Conservation (phyloP, 1,140 invertebrate genomes). For the Anastrepha obliqua region DNA sequence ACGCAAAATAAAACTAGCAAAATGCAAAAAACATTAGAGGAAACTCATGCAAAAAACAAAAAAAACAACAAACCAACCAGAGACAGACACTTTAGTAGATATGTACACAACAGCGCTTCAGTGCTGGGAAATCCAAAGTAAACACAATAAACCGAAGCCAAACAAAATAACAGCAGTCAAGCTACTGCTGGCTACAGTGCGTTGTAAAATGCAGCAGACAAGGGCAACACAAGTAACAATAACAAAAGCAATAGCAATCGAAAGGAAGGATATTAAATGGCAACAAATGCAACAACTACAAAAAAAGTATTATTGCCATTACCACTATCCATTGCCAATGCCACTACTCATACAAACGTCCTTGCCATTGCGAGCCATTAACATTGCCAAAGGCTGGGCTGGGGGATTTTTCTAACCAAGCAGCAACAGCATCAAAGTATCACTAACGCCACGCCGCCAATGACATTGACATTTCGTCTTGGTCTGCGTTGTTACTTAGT, state of each 20-base stretch:
- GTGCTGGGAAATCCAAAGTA: slow-evolving; percentile 36
- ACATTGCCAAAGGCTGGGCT: background rate
- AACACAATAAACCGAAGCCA: slow-evolving; percentile 46
- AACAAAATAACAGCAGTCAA: slow-evolving; percentile 8
- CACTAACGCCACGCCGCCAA: background rate
- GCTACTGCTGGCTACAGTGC: background rate
- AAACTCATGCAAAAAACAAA: background rate
- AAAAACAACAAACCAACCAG: slow-evolving; percentile 2
- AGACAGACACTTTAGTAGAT: background rate
- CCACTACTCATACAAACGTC: background rate
- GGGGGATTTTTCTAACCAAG: background rate
- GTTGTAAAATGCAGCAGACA: slow-evolving; percentile 12
- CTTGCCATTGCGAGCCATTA: background rate
- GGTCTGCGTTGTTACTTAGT: background rate
- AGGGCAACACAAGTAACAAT: background rate
- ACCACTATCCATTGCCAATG: background rate
- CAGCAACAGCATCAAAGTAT: background rate
- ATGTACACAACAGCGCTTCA: background rate
- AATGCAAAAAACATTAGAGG: background rate
- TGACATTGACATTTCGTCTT: slow-evolving; percentile 38
- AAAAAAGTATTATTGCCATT: background rate
- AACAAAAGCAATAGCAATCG: background rate
- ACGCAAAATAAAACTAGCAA: background rate
- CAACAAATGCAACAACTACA: background rate
- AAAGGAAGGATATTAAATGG: slow-evolving; percentile 15